Evolutionary conservation across 2,113 vertebrate genomes (phyloP).

Genomic region (Macquaria ambigua): DNA sequence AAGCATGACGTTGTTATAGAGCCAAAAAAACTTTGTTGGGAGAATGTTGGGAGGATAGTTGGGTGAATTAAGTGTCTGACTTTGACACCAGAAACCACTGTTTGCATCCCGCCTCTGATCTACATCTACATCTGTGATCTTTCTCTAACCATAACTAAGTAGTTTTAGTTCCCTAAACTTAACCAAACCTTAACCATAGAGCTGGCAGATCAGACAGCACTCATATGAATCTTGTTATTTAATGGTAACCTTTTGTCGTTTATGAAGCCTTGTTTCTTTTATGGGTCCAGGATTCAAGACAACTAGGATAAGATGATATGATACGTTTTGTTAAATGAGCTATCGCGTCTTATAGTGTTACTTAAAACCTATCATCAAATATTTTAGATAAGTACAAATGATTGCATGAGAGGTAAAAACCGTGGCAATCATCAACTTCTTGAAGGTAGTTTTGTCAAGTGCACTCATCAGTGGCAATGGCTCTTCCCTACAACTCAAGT

Average conservation of each 20-base stretch:
- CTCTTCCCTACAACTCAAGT: not conserved
- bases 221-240: too few species aligned
- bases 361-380: not conserved
- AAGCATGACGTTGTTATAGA: not conserved
- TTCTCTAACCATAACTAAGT: not conserved
- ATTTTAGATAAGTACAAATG: too few species aligned
- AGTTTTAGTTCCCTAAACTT: not conserved
- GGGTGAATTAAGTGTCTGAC: not conserved
- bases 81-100: not conserved
- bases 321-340: not conserved
- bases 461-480: not conserved
- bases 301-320: not conserved
- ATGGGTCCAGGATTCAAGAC: not conserved
- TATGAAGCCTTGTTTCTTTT: not conserved
- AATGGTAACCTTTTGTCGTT: not conserved
- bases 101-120: not conserved
- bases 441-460: not conserved
- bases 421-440: not conserved
- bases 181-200: not conserved
- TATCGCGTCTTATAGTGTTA: not conserved
- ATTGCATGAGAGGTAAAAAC: not conserved
- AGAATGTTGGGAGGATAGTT: not conserved
- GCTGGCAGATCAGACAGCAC: not conserved
- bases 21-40: not conserved
- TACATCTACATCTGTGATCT: not conserved